A percentile compares a stretch with the other conserved stretches of the same genome.
phyloP scores from a whole-genome alignment of 1,140 invertebrate species.

The Drosophila kepulauana region DNA sequence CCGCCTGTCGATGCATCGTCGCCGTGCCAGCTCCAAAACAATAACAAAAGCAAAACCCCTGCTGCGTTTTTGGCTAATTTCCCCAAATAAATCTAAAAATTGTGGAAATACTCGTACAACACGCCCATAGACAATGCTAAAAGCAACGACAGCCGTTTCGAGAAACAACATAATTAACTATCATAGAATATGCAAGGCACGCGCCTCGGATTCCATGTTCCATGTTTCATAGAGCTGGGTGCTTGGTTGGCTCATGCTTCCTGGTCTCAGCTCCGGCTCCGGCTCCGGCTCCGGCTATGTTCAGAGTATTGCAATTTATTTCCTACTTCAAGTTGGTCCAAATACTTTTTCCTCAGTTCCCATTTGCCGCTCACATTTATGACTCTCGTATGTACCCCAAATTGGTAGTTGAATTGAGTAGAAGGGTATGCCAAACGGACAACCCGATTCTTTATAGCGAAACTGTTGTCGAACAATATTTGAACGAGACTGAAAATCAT shows the following conservation, averaged over 20 bases:
- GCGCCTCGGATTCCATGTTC: slow-evolving; percentile 50
- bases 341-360: slow-evolving; percentile 28
- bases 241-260: background rate
- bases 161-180: slow-evolving; percentile 70
- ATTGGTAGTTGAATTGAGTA: no score
- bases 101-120: slow-evolving; percentile 34
- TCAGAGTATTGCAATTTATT: slow-evolving; percentile 55
- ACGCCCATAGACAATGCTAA: slow-evolving; percentile 44
- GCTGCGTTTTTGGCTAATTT: slow-evolving; percentile 72
- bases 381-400: slow-evolving; percentile 23
- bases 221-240: slow-evolving; percentile 8
- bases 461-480: no score
- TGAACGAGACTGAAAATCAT: no score
- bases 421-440: background rate
- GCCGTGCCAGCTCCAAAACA: background rate
- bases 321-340: slow-evolving; percentile 31
- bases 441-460: no score
- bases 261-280: background rate
- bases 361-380: slow-evolving; percentile 51
- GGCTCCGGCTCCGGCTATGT: background rate
- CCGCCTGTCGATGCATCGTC: slow-evolving; percentile 13
- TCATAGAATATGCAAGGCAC: slow-evolving; percentile 79
- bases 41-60: background rate
- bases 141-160: slow-evolving; percentile 28
- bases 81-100: slow-evolving; percentile 65